Evolutionary conservation across 2,113 vertebrate genomes (phyloP), one percentile per base, ranked within the genome.

Genomic region (Psilopsiagon aurifrons): DNA sequence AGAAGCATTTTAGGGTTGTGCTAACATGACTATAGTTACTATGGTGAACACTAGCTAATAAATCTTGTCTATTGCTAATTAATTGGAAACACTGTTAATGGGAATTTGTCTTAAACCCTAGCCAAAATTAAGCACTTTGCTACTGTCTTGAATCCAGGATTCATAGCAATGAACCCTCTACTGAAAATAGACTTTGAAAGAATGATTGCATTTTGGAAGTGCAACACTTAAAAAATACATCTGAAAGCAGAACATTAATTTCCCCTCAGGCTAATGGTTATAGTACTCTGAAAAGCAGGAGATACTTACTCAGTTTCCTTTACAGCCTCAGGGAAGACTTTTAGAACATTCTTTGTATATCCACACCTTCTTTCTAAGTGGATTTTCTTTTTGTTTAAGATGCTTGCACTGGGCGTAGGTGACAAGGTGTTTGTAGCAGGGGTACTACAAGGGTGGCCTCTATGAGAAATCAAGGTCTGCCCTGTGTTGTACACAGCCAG

Each of bases 401-500:
- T 47, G 9, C 16, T 62, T 63, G 7, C 13, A 51, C 5, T 39
- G 10, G 24, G 17, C 1, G 0, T 69, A 63, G 9, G 8, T 47
- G 17, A 7, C 35, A 47, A 66, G 18, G 7, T 78, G 13, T 41
- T 84, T 41, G 14, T 9, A 78, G 33, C 9, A n/a, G 9, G 9
- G 11, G 14, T 27, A n/a, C 25, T 52, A 17, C 43, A 86, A 44
- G 25, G 7, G 23, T 57, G 24, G 9, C 29, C 7, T 64, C 54
- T 51, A 29, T 57, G 27, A 54, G 33, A 76, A 33, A 33, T 19
- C 52, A 28, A 11, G 17, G 25, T 7, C 23, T 68, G 35, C 6
- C 25, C 18, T 2, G 0, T 35, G n/a, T 15, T 1, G 1, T 33
- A 33, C 17, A 17, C 22, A 28, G 17, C 13, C 0, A 0, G 18